Evolutionary conservation across 2,113 vertebrate species (phyloP).

Genomic region (Colaptes auratus): DNA sequence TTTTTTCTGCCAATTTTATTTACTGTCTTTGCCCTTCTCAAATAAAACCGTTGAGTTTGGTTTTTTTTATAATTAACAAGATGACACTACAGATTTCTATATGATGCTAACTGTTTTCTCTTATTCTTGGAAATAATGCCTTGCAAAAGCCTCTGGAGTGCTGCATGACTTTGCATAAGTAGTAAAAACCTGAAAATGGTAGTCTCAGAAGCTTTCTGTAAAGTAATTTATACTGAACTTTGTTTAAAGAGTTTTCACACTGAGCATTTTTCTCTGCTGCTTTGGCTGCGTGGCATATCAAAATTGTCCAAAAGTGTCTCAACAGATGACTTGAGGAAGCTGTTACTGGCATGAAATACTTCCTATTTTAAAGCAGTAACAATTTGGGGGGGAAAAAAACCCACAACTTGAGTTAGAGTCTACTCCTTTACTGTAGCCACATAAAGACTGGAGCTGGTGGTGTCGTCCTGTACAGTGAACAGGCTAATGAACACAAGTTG

Average conservation of each 20-base stretch:
- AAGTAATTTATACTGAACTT: neutral
- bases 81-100: neutral
- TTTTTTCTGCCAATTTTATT: neutral
- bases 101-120: neutral
- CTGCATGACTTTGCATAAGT: neutral
- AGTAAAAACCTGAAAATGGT: neutral
- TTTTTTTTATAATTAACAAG: neutral
- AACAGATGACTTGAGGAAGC: neutral
- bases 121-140: neutral
- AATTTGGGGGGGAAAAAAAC: neutral
- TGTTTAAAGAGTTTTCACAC: neutral
- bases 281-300: neutral
- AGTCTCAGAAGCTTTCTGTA: neutral
- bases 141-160: neutral
- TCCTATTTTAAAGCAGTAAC: neutral
- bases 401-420: neutral
- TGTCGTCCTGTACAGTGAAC: neutral
- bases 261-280: neutral
- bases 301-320: neutral
- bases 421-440: neutral
- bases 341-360: neutral
- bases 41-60: neutral
- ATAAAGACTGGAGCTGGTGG: neutral
- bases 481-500: neutral
- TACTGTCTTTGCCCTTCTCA: neutral